These are phyloP conservation scores for Anadara kagoshimensis DNA, from an alignment of 1,140 invertebrate genomes.

Conservation along the genomic window DNA sequence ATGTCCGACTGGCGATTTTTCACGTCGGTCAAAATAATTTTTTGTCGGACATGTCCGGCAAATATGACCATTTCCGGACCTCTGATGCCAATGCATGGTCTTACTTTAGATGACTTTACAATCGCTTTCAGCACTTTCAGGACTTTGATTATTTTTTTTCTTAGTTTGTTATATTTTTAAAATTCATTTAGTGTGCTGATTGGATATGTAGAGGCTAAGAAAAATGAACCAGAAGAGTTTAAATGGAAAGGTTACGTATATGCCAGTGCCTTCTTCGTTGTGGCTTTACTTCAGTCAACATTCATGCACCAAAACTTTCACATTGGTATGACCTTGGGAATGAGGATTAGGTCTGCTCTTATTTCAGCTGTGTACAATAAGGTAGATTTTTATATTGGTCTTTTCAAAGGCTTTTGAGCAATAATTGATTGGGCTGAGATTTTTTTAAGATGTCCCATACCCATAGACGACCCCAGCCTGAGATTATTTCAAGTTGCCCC, in stretches of 20 bases:
- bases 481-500: no score
- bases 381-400: slow-evolving; percentile 66
- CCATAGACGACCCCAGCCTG: no score
- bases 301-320: slow-evolving; percentile 70
- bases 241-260: slow-evolving; percentile 73
- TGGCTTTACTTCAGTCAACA: slow-evolving; percentile 56
- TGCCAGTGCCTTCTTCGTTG: slow-evolving; percentile 65
- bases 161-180: slow-evolving; percentile 26
- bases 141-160: neutral
- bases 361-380: slow-evolving; percentile 96
- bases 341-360: slow-evolving; percentile 91
- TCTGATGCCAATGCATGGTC: neutral
- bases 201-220: slow-evolving; percentile 38
- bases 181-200: slow-evolving; percentile 32
- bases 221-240: slow-evolving; percentile 10
- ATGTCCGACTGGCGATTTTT: no score
- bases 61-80: no score
- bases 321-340: slow-evolving; percentile 82
- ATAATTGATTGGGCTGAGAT: no score
- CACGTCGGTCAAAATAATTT: no score
- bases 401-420: neutral
- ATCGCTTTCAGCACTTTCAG: no score
- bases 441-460: no score
- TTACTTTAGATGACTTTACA: neutral
- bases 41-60: no score